phyloP scores from a whole-genome alignment of 1,140 invertebrate species.

The Episyrphus balteatus region DNA sequence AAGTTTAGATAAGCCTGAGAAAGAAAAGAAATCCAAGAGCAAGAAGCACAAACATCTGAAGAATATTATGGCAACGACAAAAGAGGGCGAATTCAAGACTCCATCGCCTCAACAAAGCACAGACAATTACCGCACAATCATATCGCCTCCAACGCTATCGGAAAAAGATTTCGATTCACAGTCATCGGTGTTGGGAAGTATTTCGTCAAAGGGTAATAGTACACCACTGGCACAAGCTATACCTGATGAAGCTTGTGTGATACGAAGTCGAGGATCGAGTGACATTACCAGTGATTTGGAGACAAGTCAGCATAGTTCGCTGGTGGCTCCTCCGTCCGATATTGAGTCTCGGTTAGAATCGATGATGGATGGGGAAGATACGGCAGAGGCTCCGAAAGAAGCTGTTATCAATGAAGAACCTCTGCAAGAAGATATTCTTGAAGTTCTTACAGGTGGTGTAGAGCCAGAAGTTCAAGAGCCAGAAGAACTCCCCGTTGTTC shows the following conservation, averaged over 20 bases:
- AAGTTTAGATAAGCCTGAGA: slow-evolving; percentile 9
- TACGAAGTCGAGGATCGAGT: slow-evolving; percentile 32
- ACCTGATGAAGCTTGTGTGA: slow-evolving; percentile 32
- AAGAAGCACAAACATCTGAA: slow-evolving; percentile 34
- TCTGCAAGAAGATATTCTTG: slow-evolving; percentile 30
- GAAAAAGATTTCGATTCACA: slow-evolving; percentile 35
- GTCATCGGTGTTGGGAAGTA: slow-evolving; percentile 34
- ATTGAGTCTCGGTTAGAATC: slow-evolving; percentile 32
- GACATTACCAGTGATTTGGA: slow-evolving; percentile 34
- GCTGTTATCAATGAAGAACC: slow-evolving; percentile 12
- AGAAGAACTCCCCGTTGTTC: background rate
- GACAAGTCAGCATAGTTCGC: slow-evolving; percentile 33
- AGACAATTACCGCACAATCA: slow-evolving; percentile 14
- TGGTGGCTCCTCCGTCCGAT: slow-evolving; percentile 34
- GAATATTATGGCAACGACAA: slow-evolving; percentile 14
- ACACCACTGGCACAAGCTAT: slow-evolving; percentile 26
- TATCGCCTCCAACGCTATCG: slow-evolving; percentile 23
- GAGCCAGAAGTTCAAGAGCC: background rate
- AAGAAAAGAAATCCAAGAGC: slow-evolving; percentile 33
- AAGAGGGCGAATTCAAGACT: slow-evolving; percentile 36
- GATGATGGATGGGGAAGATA: slow-evolving; percentile 27
- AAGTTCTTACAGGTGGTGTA: slow-evolving; percentile 26
- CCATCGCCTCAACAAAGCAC: slow-evolving; percentile 40
- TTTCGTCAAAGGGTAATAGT: slow-evolving; percentile 34
- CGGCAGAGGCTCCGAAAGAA: background rate